phyloP scores from a whole-genome alignment of 2,113 vertebrate species.

The Paradoxurus hermaphroditus region DNA sequence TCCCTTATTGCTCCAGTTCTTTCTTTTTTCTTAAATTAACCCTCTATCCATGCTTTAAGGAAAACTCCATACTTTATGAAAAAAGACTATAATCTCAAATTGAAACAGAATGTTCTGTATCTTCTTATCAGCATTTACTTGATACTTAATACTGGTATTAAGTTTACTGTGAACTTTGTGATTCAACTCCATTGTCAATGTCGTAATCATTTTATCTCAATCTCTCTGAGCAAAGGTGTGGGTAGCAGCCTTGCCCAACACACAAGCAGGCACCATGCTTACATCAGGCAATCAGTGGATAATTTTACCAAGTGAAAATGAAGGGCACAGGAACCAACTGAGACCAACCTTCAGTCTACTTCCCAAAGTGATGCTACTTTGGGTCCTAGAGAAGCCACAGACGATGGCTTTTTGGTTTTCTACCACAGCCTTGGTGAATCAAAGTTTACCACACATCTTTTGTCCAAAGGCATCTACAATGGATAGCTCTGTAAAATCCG shows the following conservation, averaged over 20 bases:
- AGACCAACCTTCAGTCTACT: background rate
- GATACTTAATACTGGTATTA: background rate
- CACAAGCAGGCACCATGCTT: background rate
- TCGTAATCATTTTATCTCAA: conserved; percentile 23
- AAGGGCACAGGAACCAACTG: background rate
- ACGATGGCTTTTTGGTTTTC: background rate
- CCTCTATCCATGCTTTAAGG: background rate
- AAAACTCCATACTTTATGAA: background rate
- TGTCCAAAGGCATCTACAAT: background rate
- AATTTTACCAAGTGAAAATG: background rate
- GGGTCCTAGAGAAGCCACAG: background rate
- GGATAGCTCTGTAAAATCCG: background rate
- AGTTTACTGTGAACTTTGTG: conserved; percentile 35
- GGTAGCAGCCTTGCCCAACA: background rate
- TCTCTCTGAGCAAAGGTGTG: conserved; percentile 37
- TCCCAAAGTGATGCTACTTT: background rate
- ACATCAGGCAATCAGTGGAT: background rate
- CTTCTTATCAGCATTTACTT: conserved; percentile 1
- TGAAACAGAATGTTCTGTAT: background rate
- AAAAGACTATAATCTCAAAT: background rate
- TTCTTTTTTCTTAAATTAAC: background rate
- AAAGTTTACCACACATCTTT: background rate
- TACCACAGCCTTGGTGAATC: background rate
- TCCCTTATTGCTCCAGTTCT: background rate
- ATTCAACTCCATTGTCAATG: background rate